Conservation (phyloP, 2,797 vertebrate species). For the Xiphophorus birchmanni region DNA sequence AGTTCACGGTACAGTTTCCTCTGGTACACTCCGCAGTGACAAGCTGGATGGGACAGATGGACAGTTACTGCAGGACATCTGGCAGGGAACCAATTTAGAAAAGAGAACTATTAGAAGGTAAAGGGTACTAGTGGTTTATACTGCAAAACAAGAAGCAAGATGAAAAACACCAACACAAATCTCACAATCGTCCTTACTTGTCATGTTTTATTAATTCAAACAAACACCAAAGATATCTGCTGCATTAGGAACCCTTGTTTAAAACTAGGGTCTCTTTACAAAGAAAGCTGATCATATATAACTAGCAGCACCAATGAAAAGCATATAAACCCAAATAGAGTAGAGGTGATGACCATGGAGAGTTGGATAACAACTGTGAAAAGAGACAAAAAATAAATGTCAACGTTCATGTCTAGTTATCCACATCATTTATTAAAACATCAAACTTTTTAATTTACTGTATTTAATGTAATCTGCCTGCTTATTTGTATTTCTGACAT, state of each 20-base stretch:
- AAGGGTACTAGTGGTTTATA: not conserved
- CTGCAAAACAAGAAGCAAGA: not conserved
- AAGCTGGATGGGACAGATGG: slow-evolving; percentile 69
- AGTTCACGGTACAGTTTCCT: slow-evolving; percentile 86
- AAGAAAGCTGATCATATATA: not conserved
- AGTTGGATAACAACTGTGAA: not conserved
- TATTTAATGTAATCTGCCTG: slow-evolving; percentile 37
- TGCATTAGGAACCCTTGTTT: not conserved
- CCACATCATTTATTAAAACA: not conserved
- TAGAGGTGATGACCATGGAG: not conserved
- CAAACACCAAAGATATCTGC: not conserved
- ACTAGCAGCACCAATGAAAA: not conserved
- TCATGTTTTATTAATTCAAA: not conserved
- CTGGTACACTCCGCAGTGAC: slow-evolving; percentile 86
- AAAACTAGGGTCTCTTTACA: not conserved
- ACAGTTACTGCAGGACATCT: not conserved
- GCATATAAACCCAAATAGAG: not conserved
- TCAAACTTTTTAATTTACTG: slow-evolving; percentile 1
- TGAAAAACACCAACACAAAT: not conserved
- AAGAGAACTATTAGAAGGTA: not conserved
- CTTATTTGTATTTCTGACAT: slow-evolving; percentile 22
- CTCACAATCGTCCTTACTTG: not conserved
- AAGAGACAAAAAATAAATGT: not conserved
- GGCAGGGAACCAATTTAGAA: not conserved
- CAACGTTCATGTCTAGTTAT: not conserved